phyloP scores from a whole-genome alignment of 2,113 vertebrate genomes.

The Stercorarius parasiticus region DNA sequence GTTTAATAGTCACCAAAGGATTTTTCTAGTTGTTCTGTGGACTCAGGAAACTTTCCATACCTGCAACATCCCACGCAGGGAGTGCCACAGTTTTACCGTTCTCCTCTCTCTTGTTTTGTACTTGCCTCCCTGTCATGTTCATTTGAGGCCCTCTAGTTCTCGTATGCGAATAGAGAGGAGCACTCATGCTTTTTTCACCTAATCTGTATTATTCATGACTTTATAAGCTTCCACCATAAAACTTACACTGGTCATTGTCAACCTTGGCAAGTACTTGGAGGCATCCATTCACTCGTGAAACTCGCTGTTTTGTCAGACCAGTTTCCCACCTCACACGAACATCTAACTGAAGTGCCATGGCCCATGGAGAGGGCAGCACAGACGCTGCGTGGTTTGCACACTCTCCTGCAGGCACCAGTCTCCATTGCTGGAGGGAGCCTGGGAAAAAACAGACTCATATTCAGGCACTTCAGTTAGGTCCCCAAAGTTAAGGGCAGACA shows the following conservation, averaged over 20 bases:
- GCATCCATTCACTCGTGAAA: not conserved
- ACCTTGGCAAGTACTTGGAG: not conserved
- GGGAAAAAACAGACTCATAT: not conserved
- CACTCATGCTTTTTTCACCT: not conserved
- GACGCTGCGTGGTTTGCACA: rapidly evolving
- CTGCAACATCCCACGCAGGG: rapidly evolving
- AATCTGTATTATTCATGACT: not conserved
- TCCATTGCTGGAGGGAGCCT: not conserved
- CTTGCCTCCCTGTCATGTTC: not conserved
- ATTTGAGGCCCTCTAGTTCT: not conserved
- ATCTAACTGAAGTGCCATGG: rapidly evolving
- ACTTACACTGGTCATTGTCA: not conserved
- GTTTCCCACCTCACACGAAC: not conserved
- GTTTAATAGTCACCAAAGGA: not conserved
- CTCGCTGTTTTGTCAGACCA: not conserved
- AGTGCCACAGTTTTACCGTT: not conserved
- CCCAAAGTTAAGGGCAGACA: not conserved
- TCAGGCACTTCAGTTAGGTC: not conserved
- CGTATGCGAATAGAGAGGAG: not conserved
- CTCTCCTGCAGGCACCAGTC: not conserved
- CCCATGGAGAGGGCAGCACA: not conserved
- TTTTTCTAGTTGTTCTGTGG: not conserved
- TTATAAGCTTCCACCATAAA: not conserved
- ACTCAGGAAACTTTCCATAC: not conserved
- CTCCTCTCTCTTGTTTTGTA: not conserved